Conservation (phyloP, 2,888 invertebrate species). For the Papilio demoleus region DNA sequence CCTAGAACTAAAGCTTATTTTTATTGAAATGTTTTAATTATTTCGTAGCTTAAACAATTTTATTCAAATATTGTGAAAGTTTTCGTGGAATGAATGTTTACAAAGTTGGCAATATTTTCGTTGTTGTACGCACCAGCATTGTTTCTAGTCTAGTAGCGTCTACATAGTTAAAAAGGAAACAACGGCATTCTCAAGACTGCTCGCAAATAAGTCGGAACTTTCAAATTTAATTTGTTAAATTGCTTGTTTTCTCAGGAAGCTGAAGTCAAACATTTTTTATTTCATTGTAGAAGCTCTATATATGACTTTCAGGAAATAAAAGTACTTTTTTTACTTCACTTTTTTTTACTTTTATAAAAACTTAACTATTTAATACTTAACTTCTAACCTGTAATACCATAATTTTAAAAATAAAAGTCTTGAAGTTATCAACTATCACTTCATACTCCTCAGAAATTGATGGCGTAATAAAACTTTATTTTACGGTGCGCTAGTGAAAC, state of each 20-base stretch:
- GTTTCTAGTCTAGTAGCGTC: slow-evolving; percentile 16
- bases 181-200: slow-evolving; percentile 22
- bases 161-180: slow-evolving; percentile 31
- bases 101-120: not conserved
- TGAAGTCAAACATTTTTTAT: not conserved
- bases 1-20: no score
- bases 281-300: no score
- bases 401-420: no score
- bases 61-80: not conserved
- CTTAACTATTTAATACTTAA: no score
- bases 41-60: not conserved
- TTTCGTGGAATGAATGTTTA: not conserved
- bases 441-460: not conserved
- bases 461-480: not conserved
- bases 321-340: no score
- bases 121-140: slow-evolving; percentile 12
- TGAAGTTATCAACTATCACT: not conserved
- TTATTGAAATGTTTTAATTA: not conserved
- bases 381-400: no score
- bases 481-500: slow-evolving; percentile 1
- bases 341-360: no score
- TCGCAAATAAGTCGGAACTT: slow-evolving; percentile 23
- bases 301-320: no score
- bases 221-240: slow-evolving; percentile 18
- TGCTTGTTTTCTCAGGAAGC: not conserved